These are phyloP conservation scores for Tipula confusa DNA, from an alignment of 2,888 invertebrate genomes.

Conservation along the genomic window DNA sequence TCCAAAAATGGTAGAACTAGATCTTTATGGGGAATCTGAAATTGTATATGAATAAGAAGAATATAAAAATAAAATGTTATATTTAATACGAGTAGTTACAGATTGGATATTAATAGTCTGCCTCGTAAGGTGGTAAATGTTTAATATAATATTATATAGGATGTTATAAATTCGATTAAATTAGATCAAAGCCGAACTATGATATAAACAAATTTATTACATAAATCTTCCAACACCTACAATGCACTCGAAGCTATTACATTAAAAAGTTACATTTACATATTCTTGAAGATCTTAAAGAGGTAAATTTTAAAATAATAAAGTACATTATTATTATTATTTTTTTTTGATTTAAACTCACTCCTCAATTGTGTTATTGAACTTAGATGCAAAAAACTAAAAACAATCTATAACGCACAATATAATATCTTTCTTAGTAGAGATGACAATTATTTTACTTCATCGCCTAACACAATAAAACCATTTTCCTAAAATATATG, in stretches of 20 bases:
- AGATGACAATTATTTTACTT: slow-evolving; percentile 12
- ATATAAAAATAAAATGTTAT: not conserved
- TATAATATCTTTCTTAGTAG: not conserved
- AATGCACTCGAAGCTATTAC: not conserved
- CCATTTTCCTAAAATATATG: not conserved
- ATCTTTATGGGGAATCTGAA: not conserved
- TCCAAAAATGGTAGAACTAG: slow-evolving; percentile 14
- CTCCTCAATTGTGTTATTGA: not conserved
- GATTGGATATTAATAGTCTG: slow-evolving; percentile 14
- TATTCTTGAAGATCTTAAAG: not conserved
- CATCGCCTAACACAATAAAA: not conserved
- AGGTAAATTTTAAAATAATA: not conserved
- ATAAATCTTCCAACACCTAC: not conserved
- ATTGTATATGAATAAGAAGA: not conserved
- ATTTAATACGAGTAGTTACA: not conserved
- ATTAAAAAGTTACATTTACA: not conserved
- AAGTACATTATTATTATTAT: not conserved
- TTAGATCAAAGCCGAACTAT: not conserved
- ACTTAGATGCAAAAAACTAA: not conserved
- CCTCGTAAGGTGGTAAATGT: not conserved
- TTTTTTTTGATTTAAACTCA: not conserved
- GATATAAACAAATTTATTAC: not conserved
- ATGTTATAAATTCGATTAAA: not conserved
- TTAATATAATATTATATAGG: not conserved
- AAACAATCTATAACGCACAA: not conserved